Conservation (phyloP, 2,113 vertebrate species). For the Scomber scombrus region DNA sequence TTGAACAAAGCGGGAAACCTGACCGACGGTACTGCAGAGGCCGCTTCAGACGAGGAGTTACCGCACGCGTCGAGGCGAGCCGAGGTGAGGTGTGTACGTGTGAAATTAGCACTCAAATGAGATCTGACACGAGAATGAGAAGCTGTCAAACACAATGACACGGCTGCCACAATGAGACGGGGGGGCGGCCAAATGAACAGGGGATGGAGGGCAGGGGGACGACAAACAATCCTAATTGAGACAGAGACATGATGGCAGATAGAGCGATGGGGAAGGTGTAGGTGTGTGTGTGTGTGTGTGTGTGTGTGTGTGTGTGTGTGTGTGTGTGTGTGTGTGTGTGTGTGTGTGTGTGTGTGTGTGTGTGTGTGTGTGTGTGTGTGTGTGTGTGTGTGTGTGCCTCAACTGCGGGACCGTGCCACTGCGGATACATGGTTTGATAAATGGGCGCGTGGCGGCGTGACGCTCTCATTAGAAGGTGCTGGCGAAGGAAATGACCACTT, state of each 20-base stretch:
- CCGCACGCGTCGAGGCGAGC: background rate
- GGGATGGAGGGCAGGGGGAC: slow-evolving; percentile 60
- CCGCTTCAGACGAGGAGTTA: background rate
- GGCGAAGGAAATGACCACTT: slow-evolving; percentile 80
- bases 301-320: slow-evolving; percentile 8
- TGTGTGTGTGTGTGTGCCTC: slow-evolving; percentile 22
- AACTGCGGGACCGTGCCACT: background rate
- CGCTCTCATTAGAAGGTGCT: slow-evolving; percentile 89
- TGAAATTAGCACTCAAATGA: slow-evolving; percentile 80
- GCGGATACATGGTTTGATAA: slow-evolving; percentile 55
- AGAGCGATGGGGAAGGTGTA: slow-evolving; percentile 18
- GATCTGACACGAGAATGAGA: slow-evolving; percentile 96
- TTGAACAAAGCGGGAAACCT: slow-evolving; percentile 24
- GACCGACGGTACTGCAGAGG: background rate
- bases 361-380: too few relatives aligned
- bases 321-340: slow-evolving; percentile 32
- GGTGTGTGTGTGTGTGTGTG: background rate
- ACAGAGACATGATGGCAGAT: slow-evolving; percentile 69
- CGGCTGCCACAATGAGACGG: slow-evolving; percentile 76
- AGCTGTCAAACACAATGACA: slow-evolving; percentile 97
- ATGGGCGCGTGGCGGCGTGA: slow-evolving; percentile 73
- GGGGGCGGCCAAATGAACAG: slow-evolving; percentile 44
- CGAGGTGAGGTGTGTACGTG: slow-evolving; percentile 46
- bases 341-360: too few relatives aligned
- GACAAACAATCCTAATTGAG: slow-evolving; percentile 77